Evolutionary conservation across 2,888 invertebrate species (phyloP).

Genomic region (Stenchaetothrips biformis): DNA sequence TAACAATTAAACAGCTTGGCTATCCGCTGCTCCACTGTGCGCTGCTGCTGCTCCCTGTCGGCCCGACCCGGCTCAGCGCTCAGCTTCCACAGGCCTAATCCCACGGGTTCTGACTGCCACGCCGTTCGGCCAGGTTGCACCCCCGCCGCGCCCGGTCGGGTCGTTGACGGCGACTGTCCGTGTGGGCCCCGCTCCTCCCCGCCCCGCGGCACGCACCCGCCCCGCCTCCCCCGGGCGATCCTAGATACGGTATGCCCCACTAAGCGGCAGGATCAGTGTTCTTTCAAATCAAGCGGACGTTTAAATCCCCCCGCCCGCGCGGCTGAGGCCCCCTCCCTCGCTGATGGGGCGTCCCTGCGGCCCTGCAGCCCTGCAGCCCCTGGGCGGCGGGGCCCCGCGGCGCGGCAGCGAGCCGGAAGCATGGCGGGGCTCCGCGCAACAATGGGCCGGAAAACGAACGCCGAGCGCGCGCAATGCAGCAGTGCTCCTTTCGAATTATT

Average conservation of each 20-base stretch:
- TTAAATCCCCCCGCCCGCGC: background rate
- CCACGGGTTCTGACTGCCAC: background rate
- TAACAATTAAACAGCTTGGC: slow-evolving; percentile 18
- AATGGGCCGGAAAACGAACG: too few species aligned
- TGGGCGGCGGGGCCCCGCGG: too few species aligned
- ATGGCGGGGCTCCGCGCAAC: too few species aligned
- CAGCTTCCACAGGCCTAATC: background rate
- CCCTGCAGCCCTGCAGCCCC: too few species aligned
- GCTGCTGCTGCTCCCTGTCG: too few species aligned
- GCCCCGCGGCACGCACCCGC: background rate
- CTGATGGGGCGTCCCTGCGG: background rate
- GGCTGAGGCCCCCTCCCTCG: background rate
- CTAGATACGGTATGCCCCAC: background rate
- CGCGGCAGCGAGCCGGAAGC: too few species aligned
- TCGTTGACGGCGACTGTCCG: background rate
- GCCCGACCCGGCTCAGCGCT: background rate
- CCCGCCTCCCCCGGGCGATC: background rate
- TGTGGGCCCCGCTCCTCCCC: background rate
- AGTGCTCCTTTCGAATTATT: too few species aligned
- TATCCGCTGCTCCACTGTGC: too few species aligned
- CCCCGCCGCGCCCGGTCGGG: background rate
- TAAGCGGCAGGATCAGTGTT: slow-evolving; percentile 22
- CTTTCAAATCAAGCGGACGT: slow-evolving; percentile 9
- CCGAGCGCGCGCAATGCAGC: too few species aligned
- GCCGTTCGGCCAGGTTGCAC: background rate